These are phyloP conservation scores for Catostylus mosaicus DNA, from an alignment of 30 jellyfish, hydroid and myxozoan species.

Conservation along the genomic window DNA sequence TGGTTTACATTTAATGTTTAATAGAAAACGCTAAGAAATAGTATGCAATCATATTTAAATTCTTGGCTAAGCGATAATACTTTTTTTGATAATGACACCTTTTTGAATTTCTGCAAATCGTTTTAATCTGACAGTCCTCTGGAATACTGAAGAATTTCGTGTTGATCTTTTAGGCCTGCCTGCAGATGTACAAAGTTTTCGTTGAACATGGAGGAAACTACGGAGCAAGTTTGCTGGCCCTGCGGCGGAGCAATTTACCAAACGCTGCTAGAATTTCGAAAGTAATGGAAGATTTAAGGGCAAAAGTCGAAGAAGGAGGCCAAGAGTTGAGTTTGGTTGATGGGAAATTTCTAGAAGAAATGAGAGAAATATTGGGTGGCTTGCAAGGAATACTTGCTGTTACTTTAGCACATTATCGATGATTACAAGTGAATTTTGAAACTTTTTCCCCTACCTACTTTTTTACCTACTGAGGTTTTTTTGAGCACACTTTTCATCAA, in stretches of 20 bases:
- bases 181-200: slow-evolving; percentile 48
- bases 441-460: no score
- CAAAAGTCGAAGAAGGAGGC: slow-evolving; percentile 62
- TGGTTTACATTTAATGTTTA: not conserved
- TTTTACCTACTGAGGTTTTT: no score
- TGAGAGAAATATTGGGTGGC: slow-evolving; percentile 53
- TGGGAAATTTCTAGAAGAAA: slow-evolving; percentile 64
- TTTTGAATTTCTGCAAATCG: not conserved
- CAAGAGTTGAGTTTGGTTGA: slow-evolving; percentile 62
- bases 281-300: slow-evolving; percentile 62
- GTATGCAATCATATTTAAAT: no score
- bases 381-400: slow-evolving; percentile 49
- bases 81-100: no score
- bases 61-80: no score
- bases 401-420: slow-evolving; percentile 51
- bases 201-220: slow-evolving; percentile 51
- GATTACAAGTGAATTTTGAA: no score
- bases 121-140: not conserved
- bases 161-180: slow-evolving; percentile 47
- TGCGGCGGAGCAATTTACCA: slow-evolving; percentile 62
- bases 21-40: no score
- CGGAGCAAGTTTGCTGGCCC: slow-evolving; percentile 67
- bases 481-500: no score
- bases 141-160: not conserved
- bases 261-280: slow-evolving; percentile 30